Base-by-base conservation (phyloP, 2,888 invertebrate species). In the Synanthedon vespiformis region DNA sequence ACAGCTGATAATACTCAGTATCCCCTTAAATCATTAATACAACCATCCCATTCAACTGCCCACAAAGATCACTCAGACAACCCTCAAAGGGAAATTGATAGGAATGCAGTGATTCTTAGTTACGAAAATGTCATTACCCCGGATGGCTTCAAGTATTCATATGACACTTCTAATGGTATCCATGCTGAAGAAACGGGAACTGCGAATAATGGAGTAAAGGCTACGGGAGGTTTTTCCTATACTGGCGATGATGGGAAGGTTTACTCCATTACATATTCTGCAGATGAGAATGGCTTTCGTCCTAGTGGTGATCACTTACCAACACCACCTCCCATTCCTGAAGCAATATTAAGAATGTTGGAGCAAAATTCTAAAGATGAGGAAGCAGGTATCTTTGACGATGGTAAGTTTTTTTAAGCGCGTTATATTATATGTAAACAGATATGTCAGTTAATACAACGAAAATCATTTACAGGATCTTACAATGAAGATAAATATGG, bases 251-350 rank as follows among this genome's bases (percentile, higher is more conserved):
- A 86, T 63, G 85, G 83, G 22, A 79, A 80, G 61, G 18, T 74
- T 0, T 85, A 84, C 40, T 72, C 62, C 40, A 63, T 85, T 1
- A 59, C 58, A 27, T 85, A 85, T 50, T 72, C 78, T 2, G 85
- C 86, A 47, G 83, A 85, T 65, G 81, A 85, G 63, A 80, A 83
- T 58, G 85, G 85, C 1, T 86, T 78, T 51, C 68, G 59, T 58
- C 79, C 86, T 2, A 63, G 56, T 40, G 84, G 85, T 52, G 82
- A 80, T 54, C 85, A 86, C 61, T 64, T 85, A 34, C 86, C 86
- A 10, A 83, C 85, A 3, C 75, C 74, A 52, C 85, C 83, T 3
- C 81, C 81, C 0, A 70, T 84, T 52, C 82, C 86, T 50, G 74
- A 77, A 57, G 83, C 76, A 22, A 83, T 81, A 14, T 63, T 79